These are phyloP conservation scores for Hoplodrina blanda DNA, from an alignment of 2,888 invertebrate genomes.

Conservation along the genomic window DNA sequence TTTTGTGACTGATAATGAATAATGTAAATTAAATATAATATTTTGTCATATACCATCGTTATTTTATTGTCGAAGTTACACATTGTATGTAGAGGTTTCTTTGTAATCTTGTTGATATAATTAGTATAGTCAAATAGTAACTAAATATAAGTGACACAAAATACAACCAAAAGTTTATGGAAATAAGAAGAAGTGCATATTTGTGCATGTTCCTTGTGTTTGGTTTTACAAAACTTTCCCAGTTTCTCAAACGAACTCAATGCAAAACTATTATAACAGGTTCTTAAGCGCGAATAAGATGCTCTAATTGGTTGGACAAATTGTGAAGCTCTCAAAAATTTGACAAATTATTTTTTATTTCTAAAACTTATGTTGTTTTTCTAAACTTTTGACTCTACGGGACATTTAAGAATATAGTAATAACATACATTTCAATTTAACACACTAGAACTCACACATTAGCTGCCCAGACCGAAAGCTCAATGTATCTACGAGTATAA, in stretches of 20 bases:
- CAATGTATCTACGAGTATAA: no score
- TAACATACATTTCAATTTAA: no score
- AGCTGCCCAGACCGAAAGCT: no score
- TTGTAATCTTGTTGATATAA: background rate
- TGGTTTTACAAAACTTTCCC: background rate
- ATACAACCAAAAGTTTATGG: background rate
- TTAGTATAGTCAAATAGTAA: background rate
- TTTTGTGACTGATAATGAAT: slow-evolving; percentile 80
- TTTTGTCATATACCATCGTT: slow-evolving; percentile 75
- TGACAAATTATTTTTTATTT: background rate
- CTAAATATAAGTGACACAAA: background rate
- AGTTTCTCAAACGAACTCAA: background rate
- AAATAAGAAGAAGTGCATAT: background rate
- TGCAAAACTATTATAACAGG: background rate
- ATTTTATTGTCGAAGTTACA: slow-evolving; percentile 62
- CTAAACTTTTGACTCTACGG: no score
- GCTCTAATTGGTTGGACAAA: background rate
- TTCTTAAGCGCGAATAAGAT: no score
- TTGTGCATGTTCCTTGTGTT: background rate
- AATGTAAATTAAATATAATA: slow-evolving; percentile 81
- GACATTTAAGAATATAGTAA: no score
- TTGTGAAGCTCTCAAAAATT: background rate
- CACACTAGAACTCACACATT: no score
- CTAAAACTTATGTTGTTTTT: no score
- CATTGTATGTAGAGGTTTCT: background rate